These are phyloP conservation scores for Phoeniculus purpureus DNA, from an alignment of 2,797 vertebrate genomes.

Conservation along the genomic window DNA sequence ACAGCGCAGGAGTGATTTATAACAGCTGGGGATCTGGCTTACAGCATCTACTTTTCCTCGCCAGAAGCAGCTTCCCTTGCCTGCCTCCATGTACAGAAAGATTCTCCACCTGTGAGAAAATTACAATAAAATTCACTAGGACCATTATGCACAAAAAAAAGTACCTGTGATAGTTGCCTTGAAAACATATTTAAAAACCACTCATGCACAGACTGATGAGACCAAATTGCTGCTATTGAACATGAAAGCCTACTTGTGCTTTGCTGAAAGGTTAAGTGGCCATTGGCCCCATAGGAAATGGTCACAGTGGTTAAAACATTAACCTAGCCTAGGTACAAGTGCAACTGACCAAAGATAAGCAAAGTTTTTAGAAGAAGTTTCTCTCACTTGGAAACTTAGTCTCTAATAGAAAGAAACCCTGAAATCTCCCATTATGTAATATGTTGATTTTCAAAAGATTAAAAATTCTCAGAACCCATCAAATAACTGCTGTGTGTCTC, in stretches of 20 bases:
- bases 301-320: not conserved
- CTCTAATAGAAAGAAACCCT: constrained; percentile 27
- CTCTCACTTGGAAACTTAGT: not conserved
- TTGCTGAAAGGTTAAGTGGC: not conserved
- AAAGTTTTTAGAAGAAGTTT: not conserved
- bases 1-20: not conserved
- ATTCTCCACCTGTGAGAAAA: not conserved
- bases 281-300: not conserved
- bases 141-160: constrained; percentile 25
- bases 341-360: not conserved
- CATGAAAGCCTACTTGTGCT: not conserved
- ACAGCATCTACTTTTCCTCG: not conserved
- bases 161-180: not conserved
- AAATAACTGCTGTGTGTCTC: constrained; percentile 54
- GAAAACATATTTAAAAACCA: constrained; percentile 19
- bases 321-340: not conserved
- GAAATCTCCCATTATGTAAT: not conserved
- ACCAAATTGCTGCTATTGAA: not conserved
- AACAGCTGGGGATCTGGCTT: not conserved
- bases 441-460: constrained; percentile 52
- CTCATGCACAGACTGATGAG: not conserved
- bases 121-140: not conserved
- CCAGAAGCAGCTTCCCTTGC: not conserved
- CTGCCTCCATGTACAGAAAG: not conserved
- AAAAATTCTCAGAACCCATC: constrained; percentile 59